Evolutionary conservation across 2,797 vertebrate genomes (phyloP).

Genomic region (Cygnus olor): DNA sequence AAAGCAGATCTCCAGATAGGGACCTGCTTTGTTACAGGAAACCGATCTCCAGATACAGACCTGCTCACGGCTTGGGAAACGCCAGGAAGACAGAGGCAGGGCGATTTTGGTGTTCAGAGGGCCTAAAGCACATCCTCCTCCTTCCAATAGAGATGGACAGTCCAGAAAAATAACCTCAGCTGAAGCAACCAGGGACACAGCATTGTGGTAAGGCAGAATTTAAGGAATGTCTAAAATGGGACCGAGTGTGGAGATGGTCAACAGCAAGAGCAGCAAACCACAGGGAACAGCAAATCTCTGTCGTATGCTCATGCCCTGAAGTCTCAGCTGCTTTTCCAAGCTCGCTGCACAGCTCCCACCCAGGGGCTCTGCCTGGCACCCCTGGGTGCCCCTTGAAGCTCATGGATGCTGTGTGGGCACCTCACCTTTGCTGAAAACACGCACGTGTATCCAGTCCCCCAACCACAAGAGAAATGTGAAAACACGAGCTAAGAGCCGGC

Average conservation of each 20-base stretch:
- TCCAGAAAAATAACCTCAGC: background rate
- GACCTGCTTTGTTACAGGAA: slow-evolving; percentile 31
- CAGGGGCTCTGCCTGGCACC: background rate
- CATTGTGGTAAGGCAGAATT: background rate
- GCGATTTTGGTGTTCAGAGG: background rate
- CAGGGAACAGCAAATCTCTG: rapidly evolving
- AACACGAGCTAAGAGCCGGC: background rate
- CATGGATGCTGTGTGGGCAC: rapidly evolving
- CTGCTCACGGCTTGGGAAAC: background rate
- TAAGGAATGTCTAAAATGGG: background rate
- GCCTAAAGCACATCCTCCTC: background rate
- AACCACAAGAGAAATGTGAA: background rate
- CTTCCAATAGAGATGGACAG: background rate
- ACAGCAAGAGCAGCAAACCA: background rate
- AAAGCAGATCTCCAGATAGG: slow-evolving; percentile 36
- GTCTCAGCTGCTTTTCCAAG: background rate
- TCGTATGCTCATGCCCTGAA: rapidly evolving
- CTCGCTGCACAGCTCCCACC: rapidly evolving
- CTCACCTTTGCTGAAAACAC: background rate
- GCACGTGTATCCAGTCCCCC: background rate
- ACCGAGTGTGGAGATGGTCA: background rate
- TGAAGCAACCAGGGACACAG: background rate
- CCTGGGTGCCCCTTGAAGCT: background rate
- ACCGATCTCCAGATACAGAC: background rate
- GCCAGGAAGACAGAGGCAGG: background rate